phyloP scores from a whole-genome alignment of 1,140 invertebrate species.

The Pseudomyrmex cubaensis region DNA sequence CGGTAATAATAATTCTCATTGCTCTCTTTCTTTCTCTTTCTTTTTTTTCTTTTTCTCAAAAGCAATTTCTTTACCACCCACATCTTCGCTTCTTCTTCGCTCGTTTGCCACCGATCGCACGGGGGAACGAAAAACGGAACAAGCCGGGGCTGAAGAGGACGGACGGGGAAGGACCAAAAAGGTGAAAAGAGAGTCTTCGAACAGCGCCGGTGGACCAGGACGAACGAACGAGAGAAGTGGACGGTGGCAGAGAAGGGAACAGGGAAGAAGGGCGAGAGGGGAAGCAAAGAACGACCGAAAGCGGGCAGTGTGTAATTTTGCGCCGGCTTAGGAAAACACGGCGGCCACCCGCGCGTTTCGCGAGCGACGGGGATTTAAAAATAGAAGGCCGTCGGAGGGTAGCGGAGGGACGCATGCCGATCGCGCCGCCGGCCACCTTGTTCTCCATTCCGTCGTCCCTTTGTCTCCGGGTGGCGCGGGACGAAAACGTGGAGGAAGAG shows the following conservation, averaged over 20 bases:
- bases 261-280: conserved; percentile 36
- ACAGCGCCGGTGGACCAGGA: conserved; percentile 22
- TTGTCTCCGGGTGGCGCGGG: conserved; percentile 66
- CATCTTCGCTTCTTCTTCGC: conserved; percentile 36
- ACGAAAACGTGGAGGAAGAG: conserved; percentile 46
- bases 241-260: background rate
- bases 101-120: conserved; percentile 53
- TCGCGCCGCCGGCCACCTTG: conserved; percentile 71
- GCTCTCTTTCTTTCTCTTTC: background rate
- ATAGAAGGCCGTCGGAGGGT: conserved; percentile 77
- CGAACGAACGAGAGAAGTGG: conserved; percentile 25
- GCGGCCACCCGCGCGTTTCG: conserved; percentile 85
- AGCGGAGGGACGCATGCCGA: conserved; percentile 69
- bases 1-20: conserved; percentile 3
- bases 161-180: background rate
- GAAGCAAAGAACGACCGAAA: conserved; percentile 70
- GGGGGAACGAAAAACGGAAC: conserved; percentile 61
- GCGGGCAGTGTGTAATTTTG: conserved; percentile 85
- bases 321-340: conserved; percentile 86
- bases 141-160: conserved; percentile 8
- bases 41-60: background rate
- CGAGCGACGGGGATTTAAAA: conserved; percentile 83
- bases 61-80: conserved; percentile 1
- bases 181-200: conserved; percentile 45
- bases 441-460: conserved; percentile 70